Evolutionary conservation across 2,797 vertebrate species (phyloP).

Genomic region (Melanotaenia trifasciata): DNA sequence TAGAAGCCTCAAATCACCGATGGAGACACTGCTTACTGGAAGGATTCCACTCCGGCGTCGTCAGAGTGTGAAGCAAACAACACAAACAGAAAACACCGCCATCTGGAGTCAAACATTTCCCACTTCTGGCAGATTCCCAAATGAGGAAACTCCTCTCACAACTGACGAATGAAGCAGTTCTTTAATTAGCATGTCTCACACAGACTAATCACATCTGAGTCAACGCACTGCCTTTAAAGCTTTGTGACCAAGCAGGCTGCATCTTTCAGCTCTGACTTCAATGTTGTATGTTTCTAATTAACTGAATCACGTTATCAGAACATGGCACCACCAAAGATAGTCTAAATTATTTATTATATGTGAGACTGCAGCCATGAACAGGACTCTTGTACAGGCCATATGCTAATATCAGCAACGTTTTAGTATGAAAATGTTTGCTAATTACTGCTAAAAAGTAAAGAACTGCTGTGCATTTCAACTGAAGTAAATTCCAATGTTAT

Average conservation of each 20-base stretch:
- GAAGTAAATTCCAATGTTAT: no score
- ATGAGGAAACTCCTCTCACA: slow-evolving; percentile 12
- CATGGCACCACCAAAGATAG: no score
- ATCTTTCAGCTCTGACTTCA: no score
- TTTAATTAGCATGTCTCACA: slow-evolving; percentile 32
- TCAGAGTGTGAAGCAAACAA: not conserved
- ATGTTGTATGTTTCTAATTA: not conserved
- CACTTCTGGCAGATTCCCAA: slow-evolving; percentile 1
- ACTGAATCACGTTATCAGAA: not conserved
- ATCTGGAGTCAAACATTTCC: slow-evolving; percentile 6
- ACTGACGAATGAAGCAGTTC: slow-evolving; percentile 4
- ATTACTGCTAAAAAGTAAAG: no score
- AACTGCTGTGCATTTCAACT: no score
- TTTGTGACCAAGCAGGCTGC: slow-evolving; percentile 8
- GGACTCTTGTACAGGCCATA: no score
- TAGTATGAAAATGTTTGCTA: no score
- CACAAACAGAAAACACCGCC: not conserved
- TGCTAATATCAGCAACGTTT: no score
- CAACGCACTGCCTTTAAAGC: slow-evolving; percentile 37
- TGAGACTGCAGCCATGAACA: no score
- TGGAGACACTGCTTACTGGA: not conserved
- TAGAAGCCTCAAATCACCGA: slow-evolving; percentile 33
- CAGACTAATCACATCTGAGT: slow-evolving; percentile 23
- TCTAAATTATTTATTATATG: no score
- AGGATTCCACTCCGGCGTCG: no score